Percentiles rank a stretch among this genome's conserved stretches.
These are phyloP conservation scores for Oreonectes daqikongensis DNA, from an alignment of 2,797 vertebrate species.

Conservation along the genomic window DNA sequence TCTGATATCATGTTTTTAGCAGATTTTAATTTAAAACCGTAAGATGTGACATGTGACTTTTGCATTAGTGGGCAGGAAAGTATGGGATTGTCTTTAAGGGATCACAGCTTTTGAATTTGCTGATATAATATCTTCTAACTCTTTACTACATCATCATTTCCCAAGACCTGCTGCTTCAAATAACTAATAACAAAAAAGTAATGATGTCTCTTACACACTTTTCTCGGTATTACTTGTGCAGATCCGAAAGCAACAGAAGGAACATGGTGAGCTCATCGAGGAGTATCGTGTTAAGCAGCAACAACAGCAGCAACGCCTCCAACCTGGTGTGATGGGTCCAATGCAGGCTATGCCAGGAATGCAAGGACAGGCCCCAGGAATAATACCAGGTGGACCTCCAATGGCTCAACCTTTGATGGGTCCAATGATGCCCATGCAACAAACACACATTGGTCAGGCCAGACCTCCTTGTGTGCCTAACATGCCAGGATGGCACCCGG, in stretches of 20 bases:
- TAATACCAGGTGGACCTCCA: conserved; percentile 70
- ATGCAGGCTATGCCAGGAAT: conserved; percentile 71
- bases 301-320: conserved; percentile 68
- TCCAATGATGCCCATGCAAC: conserved; percentile 65
- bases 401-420: conserved; percentile 75
- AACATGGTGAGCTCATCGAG: conserved; percentile 93
- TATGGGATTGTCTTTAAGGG: conserved; percentile 15
- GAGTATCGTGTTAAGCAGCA: conserved; percentile 88
- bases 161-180: conserved; percentile 23
- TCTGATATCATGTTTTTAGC: neutral
- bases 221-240: conserved; percentile 55
- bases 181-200: too few species aligned
- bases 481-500: conserved; percentile 77
- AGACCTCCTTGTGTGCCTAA: conserved; percentile 67
- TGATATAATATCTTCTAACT: conserved; percentile 41
- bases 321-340: conserved; percentile 69
- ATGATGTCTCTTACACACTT: conserved; percentile 24
- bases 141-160: conserved; percentile 33
- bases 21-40: neutral
- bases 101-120: conserved; percentile 22
- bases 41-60: conserved; percentile 37
- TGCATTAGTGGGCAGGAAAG: conserved; percentile 22
- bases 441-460: conserved; percentile 70
- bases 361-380: conserved; percentile 67
- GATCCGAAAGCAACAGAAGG: conserved; percentile 98